phyloP scores from a whole-genome alignment of 2,113 vertebrate genomes.

The Circaetus cinerascens region DNA sequence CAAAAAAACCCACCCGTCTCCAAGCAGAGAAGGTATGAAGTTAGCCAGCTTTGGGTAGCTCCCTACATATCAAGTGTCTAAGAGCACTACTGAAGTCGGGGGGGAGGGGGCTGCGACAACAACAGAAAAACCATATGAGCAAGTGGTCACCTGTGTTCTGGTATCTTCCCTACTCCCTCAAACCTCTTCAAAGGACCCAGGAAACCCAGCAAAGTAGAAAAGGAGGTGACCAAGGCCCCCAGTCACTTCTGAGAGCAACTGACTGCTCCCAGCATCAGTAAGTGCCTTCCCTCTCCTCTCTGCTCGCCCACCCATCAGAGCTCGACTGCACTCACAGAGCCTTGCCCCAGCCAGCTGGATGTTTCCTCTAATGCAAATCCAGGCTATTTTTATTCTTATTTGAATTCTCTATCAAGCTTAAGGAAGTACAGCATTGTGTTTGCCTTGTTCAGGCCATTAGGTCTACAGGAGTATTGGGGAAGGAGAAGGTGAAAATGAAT shows the following conservation, averaged over 20 bases:
- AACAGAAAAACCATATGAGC: neutral
- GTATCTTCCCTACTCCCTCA: neutral
- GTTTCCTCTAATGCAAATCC: slow-evolving; percentile 20
- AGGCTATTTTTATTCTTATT: slow-evolving; percentile 1
- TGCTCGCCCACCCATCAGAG: neutral
- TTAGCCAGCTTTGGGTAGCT: neutral
- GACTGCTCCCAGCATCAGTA: neutral
- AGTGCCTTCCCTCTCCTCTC: neutral
- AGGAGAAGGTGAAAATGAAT: neutral
- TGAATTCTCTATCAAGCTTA: slow-evolving; percentile 2
- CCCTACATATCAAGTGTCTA: neutral
- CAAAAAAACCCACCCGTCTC: neutral
- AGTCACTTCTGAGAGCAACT: fast-evolving
- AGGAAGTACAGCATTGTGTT: neutral
- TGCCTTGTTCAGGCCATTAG: neutral
- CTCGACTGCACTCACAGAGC: neutral
- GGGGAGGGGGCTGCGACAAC: no score
- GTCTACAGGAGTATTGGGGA: neutral
- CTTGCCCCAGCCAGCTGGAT: neutral
- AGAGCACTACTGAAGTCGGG: neutral
- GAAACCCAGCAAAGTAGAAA: neutral
- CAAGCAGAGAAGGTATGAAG: neutral
- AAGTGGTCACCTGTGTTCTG: fast-evolving
- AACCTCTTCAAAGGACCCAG: neutral
- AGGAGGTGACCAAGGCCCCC: neutral